A percentile compares a stretch with the other conserved stretches of the same genome.
Conservation (phyloP, 2,888 invertebrate species). For the Leptinotarsa haldemani region DNA sequence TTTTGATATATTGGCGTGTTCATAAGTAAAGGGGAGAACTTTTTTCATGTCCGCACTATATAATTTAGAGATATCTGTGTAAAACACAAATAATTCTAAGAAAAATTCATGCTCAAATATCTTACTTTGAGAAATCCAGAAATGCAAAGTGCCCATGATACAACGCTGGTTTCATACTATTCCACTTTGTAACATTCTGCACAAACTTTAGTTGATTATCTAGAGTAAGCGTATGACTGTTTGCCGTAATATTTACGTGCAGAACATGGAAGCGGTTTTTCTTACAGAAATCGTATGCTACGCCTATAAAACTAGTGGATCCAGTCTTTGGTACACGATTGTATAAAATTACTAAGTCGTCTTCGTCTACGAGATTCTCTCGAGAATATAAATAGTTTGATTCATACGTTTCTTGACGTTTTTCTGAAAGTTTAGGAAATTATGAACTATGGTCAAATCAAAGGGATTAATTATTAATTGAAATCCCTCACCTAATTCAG, state of each 20-base stretch:
- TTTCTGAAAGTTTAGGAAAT: slow-evolving; percentile 41
- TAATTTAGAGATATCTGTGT: too few species aligned
- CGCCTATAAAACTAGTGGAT: slow-evolving; percentile 94
- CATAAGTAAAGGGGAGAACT: too few species aligned
- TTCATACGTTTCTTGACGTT: slow-evolving; percentile 37
- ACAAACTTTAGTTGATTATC: slow-evolving; percentile 92
- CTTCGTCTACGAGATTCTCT: slow-evolving; percentile 62
- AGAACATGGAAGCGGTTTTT: slow-evolving; percentile 85
- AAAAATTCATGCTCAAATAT: slow-evolving; percentile 36
- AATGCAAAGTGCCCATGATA: slow-evolving; percentile 99
- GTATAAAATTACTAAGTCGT: slow-evolving; percentile 87
- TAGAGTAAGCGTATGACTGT: slow-evolving; percentile 93
- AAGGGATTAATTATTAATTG: not conserved
- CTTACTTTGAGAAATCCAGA: slow-evolving; percentile 92
- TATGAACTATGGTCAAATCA: not conserved
- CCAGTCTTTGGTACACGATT: slow-evolving; percentile 98
- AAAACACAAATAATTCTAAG: too few species aligned
- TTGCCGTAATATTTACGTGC: slow-evolving; percentile 96
- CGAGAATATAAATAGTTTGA: slow-evolving; percentile 21
- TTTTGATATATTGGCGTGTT: too few species aligned
- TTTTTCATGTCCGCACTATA: too few species aligned
- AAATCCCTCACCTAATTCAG: slow-evolving; percentile 48
- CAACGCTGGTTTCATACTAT: slow-evolving; percentile 89
- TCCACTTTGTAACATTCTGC: slow-evolving; percentile 91
- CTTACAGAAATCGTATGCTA: slow-evolving; percentile 88